phyloP scores from a whole-genome alignment of 2,797 vertebrate species.

The Triplophysa yarkandensis region DNA sequence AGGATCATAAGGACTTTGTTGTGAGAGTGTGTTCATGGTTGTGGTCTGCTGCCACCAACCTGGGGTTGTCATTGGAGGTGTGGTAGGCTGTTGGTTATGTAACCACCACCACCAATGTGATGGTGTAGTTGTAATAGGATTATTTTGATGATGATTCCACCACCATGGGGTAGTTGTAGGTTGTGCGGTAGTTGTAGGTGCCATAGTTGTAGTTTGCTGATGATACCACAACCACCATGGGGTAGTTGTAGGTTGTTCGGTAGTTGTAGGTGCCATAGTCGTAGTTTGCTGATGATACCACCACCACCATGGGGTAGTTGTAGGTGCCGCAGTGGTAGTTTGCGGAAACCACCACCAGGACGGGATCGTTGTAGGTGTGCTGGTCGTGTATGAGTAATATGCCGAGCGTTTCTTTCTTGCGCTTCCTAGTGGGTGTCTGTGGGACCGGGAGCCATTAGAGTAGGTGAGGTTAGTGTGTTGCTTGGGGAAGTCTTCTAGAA shows the following conservation, averaged over 20 bases:
- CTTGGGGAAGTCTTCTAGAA: constrained; percentile 67
- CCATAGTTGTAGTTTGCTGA: background rate
- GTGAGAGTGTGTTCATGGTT: too few species aligned
- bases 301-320: background rate
- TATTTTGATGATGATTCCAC: background rate
- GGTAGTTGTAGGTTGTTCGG: background rate
- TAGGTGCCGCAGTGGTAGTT: too few species aligned
- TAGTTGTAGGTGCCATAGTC: background rate
- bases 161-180: background rate
- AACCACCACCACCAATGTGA: background rate
- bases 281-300: constrained; percentile 17
- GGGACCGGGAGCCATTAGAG: constrained; percentile 49
- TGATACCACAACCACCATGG: constrained; percentile 11
- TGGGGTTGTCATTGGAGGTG: background rate
- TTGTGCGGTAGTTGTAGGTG: background rate
- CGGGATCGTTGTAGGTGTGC: background rate
- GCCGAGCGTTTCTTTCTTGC: background rate
- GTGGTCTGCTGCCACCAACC: constrained; percentile 19
- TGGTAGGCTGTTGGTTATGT: background rate
- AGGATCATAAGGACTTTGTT: constrained; percentile 13
- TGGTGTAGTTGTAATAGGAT: background rate
- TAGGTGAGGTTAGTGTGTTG: constrained; percentile 54
- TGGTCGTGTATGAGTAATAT: background rate
- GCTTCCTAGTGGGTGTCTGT: constrained; percentile 11
- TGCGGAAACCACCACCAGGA: background rate